phyloP scores from a whole-genome alignment of 2,888 invertebrate species.

The Cybosia mesomella region DNA sequence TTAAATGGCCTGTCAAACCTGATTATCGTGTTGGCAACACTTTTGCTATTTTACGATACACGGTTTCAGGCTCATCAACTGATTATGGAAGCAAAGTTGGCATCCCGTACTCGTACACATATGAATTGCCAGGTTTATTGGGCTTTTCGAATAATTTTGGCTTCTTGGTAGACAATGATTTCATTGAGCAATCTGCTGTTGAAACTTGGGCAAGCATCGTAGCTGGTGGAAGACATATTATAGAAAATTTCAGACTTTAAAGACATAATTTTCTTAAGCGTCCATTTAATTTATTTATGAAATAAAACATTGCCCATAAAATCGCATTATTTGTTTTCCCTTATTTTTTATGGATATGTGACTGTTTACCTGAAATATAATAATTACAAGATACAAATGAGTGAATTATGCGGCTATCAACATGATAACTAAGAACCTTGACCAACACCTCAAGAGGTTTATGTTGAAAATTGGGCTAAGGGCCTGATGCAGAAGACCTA shows the following conservation, averaged over 20 bases:
- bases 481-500: too few species aligned
- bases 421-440: too few species aligned
- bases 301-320: background rate
- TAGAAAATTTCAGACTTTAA: background rate
- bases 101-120: constrained; percentile 87
- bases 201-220: constrained; percentile 85
- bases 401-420: too few species aligned
- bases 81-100: constrained; percentile 86
- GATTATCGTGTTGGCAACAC: constrained; percentile 83
- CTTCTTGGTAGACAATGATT: constrained; percentile 84
- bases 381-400: too few species aligned
- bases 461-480: too few species aligned
- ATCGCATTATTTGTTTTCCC: background rate
- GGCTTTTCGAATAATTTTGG: constrained; percentile 56
- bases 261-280: background rate
- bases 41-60: constrained; percentile 78
- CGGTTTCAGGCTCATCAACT: constrained; percentile 88
- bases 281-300: background rate
- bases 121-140: constrained; percentile 84
- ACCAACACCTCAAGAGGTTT: too few species aligned
- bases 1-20: constrained; percentile 74
- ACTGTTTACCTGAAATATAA: too few species aligned
- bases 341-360: background rate
- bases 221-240: background rate
- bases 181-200: constrained; percentile 84